Base-by-base conservation (phyloP, 2,113 vertebrate genomes). In the Neofelis nebulosa region DNA sequence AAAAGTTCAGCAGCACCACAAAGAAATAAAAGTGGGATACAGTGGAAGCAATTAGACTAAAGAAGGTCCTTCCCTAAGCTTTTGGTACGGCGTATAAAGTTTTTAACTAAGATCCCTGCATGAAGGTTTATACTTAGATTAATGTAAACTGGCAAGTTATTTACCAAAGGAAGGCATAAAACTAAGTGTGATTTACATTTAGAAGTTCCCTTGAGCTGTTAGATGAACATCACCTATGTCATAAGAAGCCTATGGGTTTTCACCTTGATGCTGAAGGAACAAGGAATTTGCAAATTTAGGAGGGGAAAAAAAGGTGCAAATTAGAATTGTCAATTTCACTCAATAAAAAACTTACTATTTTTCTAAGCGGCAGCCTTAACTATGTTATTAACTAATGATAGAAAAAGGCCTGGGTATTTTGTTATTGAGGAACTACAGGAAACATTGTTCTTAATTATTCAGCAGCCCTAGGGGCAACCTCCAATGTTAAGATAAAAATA, bases 401-500 rank as follows among this genome's bases (percentile, higher is more conserved):
- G 27, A 57, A 69, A 85, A 95, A 91, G 21, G 0, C 25, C 23
- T 87, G 25, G 7, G 12, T 97, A 92, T 91, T 97, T 98, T 97
- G 80, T 98, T 98, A 41, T 55, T 81, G 38, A 96, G 31, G 23
- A 98, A 96, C 95, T 86, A 96, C 73, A 27, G 3, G 80, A 95
- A 98, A 96, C 92, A 50, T 83, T 89, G 87, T 94, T 91, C 98
- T 99, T 98, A 98, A 98, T 98, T 99, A 99, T 98, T 98, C 96
- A 98, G 71, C 82, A 97, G 83, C 94, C 97, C 96, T 97, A 87
- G 52, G 97, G 98, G 95, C 9, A 86, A 69, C 80, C 66, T 95
- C 80, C 23, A 93, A 83, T 38, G 36, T 36, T 92, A 89, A 96
- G 80, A 95, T 94, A 95, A 97, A 97, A 96, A 90, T 95, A 96